Evolutionary conservation across 2,113 vertebrate species (phyloP), one percentile per base, ranked within the genome.

Genomic region (Syngnathus floridae): DNA sequence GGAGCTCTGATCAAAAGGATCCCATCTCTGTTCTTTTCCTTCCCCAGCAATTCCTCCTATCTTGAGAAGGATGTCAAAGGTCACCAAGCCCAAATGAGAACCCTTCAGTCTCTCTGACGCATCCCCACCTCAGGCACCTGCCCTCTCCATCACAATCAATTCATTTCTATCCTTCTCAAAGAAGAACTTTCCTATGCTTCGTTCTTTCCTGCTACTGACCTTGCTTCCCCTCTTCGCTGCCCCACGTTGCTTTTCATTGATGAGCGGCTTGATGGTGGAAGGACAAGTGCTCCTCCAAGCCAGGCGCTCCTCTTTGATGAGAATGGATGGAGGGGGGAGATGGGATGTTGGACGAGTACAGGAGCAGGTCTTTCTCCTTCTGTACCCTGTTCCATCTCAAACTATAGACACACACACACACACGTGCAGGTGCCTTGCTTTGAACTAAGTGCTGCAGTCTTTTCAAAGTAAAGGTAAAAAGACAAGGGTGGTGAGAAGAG

Each of bases 381-480:
- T 64, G 58, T 75, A 61, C 54, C 52, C 49, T 59, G 71, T 72
- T 69, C 82, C 67, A 62, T 76, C 83, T 79, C 72, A 76, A 83
- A 85, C 67, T 71, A 58, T 71, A 69, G 22, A 64, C 43, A 85
- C 81, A 68, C 22, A 67, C 72, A 46, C 60, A 0, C 26, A 46
- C 71, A 26, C 71, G 49, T 22, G 22, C 12, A 26, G 22, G 22
- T 35, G 5, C 14, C 40, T 79, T 78, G 78, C 91, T 92, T 87
- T 87, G 85, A 94, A 90, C 83, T 86, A 82, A 71, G 76, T 73
- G 81, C 85, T 88, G 76, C 77, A 72, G 78, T 77, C 73, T 79
- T 90, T 93, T 91, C 84, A 88, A 91, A 92, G 89, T 79, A 76
- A 82, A 76, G 87, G 74, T 79, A 81, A 74, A 80, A 88, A 80